Conservation (phyloP, 2,888 invertebrate genomes). For the Neuroscelio doddi region DNA sequence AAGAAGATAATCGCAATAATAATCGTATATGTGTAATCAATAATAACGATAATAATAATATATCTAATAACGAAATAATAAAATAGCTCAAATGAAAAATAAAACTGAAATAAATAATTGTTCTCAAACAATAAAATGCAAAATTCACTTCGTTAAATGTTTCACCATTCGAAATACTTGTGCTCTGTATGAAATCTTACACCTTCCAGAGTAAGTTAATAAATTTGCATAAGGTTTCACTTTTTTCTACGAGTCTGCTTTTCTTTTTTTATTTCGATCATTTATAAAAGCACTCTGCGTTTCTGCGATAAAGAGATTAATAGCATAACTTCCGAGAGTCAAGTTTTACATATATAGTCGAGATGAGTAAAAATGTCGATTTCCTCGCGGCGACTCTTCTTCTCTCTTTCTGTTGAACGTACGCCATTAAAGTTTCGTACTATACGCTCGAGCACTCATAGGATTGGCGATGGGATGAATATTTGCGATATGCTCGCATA, state of each 20-base stretch:
- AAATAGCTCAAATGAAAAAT: too few species aligned
- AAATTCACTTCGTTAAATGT: too few species aligned
- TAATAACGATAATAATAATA: too few species aligned
- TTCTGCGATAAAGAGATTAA: constrained; percentile 42
- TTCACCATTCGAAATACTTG: too few species aligned
- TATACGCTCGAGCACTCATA: constrained; percentile 16
- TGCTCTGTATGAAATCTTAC: too few species aligned
- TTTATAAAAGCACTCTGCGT: constrained; percentile 35
- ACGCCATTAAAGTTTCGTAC: constrained; percentile 31
- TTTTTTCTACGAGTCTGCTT: not conserved
- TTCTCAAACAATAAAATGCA: too few species aligned
- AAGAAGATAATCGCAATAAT: too few species aligned
- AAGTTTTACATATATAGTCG: constrained; percentile 29
- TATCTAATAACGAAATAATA: too few species aligned
- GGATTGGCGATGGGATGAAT: constrained; percentile 32
- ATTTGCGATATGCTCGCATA: constrained; percentile 50
- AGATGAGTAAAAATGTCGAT: constrained; percentile 21
- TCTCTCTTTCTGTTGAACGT: constrained; percentile 1
- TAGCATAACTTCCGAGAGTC: constrained; percentile 30
- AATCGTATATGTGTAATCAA: too few species aligned
- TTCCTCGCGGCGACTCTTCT: constrained; percentile 34
- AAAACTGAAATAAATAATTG: too few species aligned
- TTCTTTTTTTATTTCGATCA: constrained; percentile 17
- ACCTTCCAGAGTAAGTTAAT: too few species aligned
- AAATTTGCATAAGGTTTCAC: too few species aligned